A percentile compares a stretch with the other conserved stretches of the same genome.
Conservation (phyloP, 1,140 invertebrate species). For the Pogonus chalceus region DNA sequence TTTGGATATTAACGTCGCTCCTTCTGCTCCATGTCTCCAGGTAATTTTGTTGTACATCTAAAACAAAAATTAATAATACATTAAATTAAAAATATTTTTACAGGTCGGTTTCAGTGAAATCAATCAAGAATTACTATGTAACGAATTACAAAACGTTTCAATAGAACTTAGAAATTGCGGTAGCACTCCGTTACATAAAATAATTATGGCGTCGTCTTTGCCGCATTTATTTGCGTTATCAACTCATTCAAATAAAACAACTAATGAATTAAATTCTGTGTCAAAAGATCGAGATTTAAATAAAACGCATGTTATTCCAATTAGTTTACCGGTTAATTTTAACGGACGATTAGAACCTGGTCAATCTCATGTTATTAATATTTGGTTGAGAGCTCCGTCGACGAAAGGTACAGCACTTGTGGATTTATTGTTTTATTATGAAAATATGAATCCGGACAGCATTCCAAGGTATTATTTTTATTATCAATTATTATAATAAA, state of each 20-base stretch:
- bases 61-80: conserved; percentile 6
- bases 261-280: conserved; percentile 30
- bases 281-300: conserved; percentile 37
- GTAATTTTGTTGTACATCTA: conserved; percentile 36
- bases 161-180: conserved; percentile 62
- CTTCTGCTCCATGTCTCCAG: conserved; percentile 61
- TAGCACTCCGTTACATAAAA: conserved; percentile 49
- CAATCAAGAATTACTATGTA: conserved; percentile 56
- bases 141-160: conserved; percentile 57
- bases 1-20: conserved; percentile 53
- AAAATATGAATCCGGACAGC: conserved; percentile 40
- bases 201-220: conserved; percentile 55
- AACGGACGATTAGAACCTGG: conserved; percentile 42
- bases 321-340: conserved; percentile 31
- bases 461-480: conserved; percentile 33
- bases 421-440: conserved; percentile 65
- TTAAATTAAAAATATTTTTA: conserved; percentile 25
- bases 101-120: conserved; percentile 59
- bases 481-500: conserved; percentile 8
- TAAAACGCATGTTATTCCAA: conserved; percentile 40
- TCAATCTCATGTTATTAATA: conserved; percentile 42
- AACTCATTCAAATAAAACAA: conserved; percentile 15
- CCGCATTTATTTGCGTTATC: conserved; percentile 50
- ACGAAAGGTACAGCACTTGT: conserved; percentile 50
- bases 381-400: conserved; percentile 60